Percentiles rank a stretch among this genome's conserved stretches.
Conservation (phyloP, 92 coral and sea anemone genomes). For the Porites lobata region DNA sequence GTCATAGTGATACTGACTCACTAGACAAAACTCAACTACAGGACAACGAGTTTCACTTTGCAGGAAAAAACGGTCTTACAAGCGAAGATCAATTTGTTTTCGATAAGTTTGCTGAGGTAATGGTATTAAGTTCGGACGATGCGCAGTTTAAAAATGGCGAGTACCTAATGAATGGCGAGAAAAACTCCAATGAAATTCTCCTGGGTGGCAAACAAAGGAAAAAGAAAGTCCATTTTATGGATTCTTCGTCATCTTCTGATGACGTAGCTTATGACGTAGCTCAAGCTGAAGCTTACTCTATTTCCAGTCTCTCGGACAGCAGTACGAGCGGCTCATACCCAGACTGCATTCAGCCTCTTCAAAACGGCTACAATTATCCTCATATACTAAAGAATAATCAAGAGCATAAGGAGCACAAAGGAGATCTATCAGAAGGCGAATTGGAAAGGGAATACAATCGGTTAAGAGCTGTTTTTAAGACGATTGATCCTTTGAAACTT, state of each 20-base stretch:
- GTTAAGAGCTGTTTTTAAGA: slow-evolving; percentile 70
- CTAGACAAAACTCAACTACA: slow-evolving; percentile 8
- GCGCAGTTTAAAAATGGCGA: slow-evolving; percentile 49
- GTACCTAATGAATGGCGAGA: slow-evolving; percentile 17
- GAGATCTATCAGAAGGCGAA: slow-evolving; percentile 42
- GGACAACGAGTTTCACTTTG: slow-evolving; percentile 1
- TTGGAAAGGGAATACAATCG: slow-evolving; percentile 70
- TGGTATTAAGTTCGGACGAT: slow-evolving; percentile 39
- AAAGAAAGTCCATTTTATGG: slow-evolving; percentile 83
- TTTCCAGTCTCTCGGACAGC: slow-evolving; percentile 50
- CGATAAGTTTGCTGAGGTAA: slow-evolving; percentile 38
- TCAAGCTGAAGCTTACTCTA: slow-evolving; percentile 36
- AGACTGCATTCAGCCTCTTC: slow-evolving; percentile 16
- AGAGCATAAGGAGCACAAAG: neutral
- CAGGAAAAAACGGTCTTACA: slow-evolving; percentile 23
- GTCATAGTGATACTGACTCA: neutral
- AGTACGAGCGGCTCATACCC: slow-evolving; percentile 47
- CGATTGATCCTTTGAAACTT: slow-evolving; percentile 81
- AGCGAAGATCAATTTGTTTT: slow-evolving; percentile 23
- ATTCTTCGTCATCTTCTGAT: slow-evolving; percentile 71
- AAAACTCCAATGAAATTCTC: slow-evolving; percentile 25
- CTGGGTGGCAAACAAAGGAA: slow-evolving; percentile 41
- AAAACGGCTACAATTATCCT: neutral
- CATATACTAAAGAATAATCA: neutral
- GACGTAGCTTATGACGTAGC: slow-evolving; percentile 58